Evolutionary conservation across 1,140 invertebrate genomes (phyloP), one percentile per base, ranked within the genome.

Genomic region (Zophobas atratus): DNA sequence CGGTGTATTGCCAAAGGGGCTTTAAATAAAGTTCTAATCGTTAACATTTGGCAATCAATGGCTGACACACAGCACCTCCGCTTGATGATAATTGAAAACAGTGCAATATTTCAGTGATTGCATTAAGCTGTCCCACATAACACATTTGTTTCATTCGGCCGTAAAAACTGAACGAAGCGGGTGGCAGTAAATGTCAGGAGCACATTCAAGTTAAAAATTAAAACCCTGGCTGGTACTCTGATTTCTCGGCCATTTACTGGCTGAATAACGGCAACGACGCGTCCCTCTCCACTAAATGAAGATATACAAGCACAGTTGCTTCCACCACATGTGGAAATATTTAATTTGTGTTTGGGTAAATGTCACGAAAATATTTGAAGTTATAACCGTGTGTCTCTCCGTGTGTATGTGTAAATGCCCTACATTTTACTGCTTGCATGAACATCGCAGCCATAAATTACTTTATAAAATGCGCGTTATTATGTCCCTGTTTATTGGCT

Each of bases 171-270:
- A 83, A 79, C 77, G 80, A 77, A 80, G 75, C 79, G 77, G 75
- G 79, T 78, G 81, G 82, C 81, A 79, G 83, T 84, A 84, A 84
- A 83, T 83, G 83, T 83, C 82, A 83, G 81, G 78, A 83, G 80
- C 83, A 84, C 82, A 81, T 84, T 81, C 77, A 82, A 81, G 81
- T 82, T 82, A 84, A 84, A 84, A 84, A 82, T 84, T 82, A 84
- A 84, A 84, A 81, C 83, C 80, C 79, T 71, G 80, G 76, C 81
- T 79, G 79, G 79, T 81, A 79, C 81, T 83, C 81, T 84, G 83
- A 84, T 84, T 84, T 84, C 83, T 82, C 83, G 83, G 81, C 82
- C 83, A 84, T 84, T 84, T 84, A 75, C 81, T 78, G 80, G 78
- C 80, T 84, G 83, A 84, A 81, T 82, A 83, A 84, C 83, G 82